Percentiles rank a stretch among this genome's conserved stretches.
These are phyloP conservation scores for Stenodera caucasica DNA, from an alignment of 2,888 invertebrate species.

Conservation along the genomic window DNA sequence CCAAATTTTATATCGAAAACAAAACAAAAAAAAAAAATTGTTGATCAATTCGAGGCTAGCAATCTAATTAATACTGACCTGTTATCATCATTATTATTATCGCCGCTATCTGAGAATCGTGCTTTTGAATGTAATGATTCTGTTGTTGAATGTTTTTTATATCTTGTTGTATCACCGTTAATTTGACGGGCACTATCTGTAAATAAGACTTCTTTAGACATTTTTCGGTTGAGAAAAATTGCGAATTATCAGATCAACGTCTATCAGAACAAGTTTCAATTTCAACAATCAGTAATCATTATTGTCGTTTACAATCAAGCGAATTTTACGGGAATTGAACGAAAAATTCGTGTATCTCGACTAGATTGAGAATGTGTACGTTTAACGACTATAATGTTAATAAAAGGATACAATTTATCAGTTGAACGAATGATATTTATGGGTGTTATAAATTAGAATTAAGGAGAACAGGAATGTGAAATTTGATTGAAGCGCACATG, in stretches of 20 bases:
- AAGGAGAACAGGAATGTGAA: neutral
- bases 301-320: too few species aligned
- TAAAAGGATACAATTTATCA: constrained; percentile 4
- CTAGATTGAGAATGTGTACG: too few species aligned
- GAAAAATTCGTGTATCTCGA: too few species aligned
- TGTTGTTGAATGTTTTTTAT: constrained; percentile 53
- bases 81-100: constrained; percentile 26
- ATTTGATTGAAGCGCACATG: constrained; percentile 1
- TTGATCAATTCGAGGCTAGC: neutral
- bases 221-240: neutral
- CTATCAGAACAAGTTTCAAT: neutral
- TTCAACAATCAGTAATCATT: too few species aligned
- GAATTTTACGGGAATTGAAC: too few species aligned
- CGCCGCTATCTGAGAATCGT: constrained; percentile 47
- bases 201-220: constrained; percentile 32
- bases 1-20: constrained; percentile 2
- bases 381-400: too few species aligned
- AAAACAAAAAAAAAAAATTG: neutral
- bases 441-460: constrained; percentile 1
- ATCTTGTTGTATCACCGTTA: constrained; percentile 50
- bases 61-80: constrained; percentile 23
- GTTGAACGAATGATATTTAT: constrained; percentile 3
- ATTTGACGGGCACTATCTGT: constrained; percentile 49
- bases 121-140: constrained; percentile 53
- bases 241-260: neutral